These are phyloP conservation scores for Acleris cristana DNA, from an alignment of 2,888 invertebrate genomes.

Conservation along the genomic window DNA sequence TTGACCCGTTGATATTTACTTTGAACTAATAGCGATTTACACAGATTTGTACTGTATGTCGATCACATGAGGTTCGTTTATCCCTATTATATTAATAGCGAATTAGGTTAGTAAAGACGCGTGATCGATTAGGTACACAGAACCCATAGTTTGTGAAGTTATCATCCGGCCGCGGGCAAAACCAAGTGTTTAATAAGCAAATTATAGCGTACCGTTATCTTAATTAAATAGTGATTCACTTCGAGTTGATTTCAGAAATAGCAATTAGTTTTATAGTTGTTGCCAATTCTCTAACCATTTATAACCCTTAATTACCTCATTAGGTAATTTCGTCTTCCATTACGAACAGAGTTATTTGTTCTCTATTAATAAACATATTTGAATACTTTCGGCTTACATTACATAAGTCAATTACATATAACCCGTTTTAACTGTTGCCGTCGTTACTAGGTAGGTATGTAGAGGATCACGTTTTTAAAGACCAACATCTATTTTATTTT, in stretches of 20 bases:
- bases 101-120: too few species aligned
- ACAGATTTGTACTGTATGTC: too few species aligned
- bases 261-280: slow-evolving; percentile 31
- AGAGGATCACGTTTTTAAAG: background rate
- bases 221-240: slow-evolving; percentile 17
- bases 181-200: slow-evolving; percentile 9
- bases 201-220: slow-evolving; percentile 24
- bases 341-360: slow-evolving; percentile 22
- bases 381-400: slow-evolving; percentile 14
- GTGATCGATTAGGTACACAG: too few species aligned
- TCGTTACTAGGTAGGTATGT: background rate
- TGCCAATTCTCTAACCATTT: slow-evolving; percentile 34
- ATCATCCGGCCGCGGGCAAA: background rate
- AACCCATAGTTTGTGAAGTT: background rate
- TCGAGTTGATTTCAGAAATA: slow-evolving; percentile 7
- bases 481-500: background rate
- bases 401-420: slow-evolving; percentile 9
- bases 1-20: too few species aligned
- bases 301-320: slow-evolving; percentile 33
- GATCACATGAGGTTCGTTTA: too few species aligned
- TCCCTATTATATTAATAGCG: too few species aligned
- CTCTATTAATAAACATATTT: slow-evolving; percentile 19
- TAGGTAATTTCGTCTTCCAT: slow-evolving; percentile 24
- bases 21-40: too few species aligned
- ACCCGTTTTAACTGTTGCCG: background rate